Evolutionary conservation across 2,113 vertebrate species (phyloP), one percentile per base, ranked within the genome.

Genomic region (Salvator merianae): DNA sequence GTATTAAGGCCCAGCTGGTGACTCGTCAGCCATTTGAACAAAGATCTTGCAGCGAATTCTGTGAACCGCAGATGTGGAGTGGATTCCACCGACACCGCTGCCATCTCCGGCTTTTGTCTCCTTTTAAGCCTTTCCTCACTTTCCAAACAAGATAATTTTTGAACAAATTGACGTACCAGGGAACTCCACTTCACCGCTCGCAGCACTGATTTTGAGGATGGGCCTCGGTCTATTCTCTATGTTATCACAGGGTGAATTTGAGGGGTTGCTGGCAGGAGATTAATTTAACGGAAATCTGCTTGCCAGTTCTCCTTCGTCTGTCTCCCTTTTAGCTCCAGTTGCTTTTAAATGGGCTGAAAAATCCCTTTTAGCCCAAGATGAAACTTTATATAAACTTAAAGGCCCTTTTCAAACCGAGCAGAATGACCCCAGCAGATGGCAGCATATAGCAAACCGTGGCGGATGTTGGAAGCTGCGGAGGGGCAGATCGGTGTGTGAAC

Each of bases 1-100:
- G 93, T 79, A 69, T 93, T 88, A 94, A 95, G 91, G 94, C 94
- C 92, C 95, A 95, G 93, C 92, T 95, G 94, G 93, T 94, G 94
- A 94, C 94, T 93, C 94, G 94, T 94, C 93, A 93, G 92, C 88
- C 90, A 92, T 93, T 90, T 85, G 90, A 94, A 90, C 89, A 89
- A 86, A 92, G 91, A 93, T 94, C 91, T 87, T 87, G 81, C 86
- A 92, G 91, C 91, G 88, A 91, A 93, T 94, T 92, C 84, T 88
- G 89, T 81, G 90, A 90, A 82, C 88, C 91, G 77, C 70, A 81
- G 91, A 89, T 84, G 87, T 84, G 88, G 89, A 90, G 87, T 78
- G 87, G 88, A 69, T 92, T 87, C 88, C 79, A 80, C 88, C 79
- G 88, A 90, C 81, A 83, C 68, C 87, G 80, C 72, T 87, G 32